phyloP scores from a whole-genome alignment of 2,797 vertebrate genomes.

The Gadopsis bispinosus region DNA sequence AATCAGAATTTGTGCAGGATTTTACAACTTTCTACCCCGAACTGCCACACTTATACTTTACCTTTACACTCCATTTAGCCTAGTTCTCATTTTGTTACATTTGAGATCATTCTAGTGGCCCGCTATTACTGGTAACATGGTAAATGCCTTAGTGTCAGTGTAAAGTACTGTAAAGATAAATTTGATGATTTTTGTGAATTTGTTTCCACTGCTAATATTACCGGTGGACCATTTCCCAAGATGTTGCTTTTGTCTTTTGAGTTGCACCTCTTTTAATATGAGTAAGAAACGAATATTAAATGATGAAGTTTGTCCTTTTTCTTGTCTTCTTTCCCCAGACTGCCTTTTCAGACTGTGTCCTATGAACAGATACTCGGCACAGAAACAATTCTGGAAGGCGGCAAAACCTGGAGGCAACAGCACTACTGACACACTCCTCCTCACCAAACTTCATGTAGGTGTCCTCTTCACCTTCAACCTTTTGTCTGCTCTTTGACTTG shows the following conservation, averaged over 20 bases:
- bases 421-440: constrained; percentile 94
- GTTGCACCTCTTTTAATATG: neutral
- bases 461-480: neutral
- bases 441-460: constrained; percentile 93
- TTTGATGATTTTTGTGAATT: neutral
- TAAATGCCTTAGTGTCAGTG: neutral
- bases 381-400: constrained; percentile 99
- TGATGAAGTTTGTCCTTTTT: constrained; percentile 9
- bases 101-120: neutral
- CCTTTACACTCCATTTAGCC: neutral
- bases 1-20: neutral
- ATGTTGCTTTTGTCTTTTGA: neutral
- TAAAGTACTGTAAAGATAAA: neutral
- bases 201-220: neutral
- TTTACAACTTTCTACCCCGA: neutral
- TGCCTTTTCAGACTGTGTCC: constrained; percentile 98
- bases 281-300: neutral
- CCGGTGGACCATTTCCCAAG: neutral
- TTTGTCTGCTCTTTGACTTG: neutral
- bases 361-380: constrained; percentile 98
- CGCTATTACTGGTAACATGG: neutral
- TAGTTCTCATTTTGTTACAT: neutral
- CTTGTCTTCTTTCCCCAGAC: constrained; percentile 80
- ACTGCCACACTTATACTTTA: neutral
- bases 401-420: constrained; percentile 96